Conservation (phyloP, 2,888 invertebrate genomes). For the Thymelicus lineola region DNA sequence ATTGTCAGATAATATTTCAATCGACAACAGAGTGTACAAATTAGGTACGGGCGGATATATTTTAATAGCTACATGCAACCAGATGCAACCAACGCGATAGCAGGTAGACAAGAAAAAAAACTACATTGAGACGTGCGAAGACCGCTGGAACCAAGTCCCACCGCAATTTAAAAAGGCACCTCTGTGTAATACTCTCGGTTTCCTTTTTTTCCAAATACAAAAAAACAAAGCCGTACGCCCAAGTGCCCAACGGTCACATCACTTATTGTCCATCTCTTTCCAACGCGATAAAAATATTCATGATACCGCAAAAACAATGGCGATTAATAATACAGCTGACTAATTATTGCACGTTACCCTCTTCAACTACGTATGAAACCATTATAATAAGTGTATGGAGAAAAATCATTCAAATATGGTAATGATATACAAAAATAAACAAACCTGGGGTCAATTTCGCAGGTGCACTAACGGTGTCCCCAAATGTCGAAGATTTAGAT, state of each 20-base stretch:
- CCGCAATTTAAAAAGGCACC: constrained; percentile 13
- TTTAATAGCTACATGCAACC: not conserved
- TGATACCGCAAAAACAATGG: constrained; percentile 73
- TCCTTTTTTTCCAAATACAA: constrained; percentile 41
- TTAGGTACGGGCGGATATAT: constrained; percentile 9
- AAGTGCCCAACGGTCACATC: constrained; percentile 71
- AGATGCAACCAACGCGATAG: constrained; percentile 23
- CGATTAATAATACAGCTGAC: constrained; percentile 71
- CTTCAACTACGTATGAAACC: not conserved
- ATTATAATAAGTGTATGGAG: not conserved
- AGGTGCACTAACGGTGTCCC: constrained; percentile 90
- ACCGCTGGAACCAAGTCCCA: constrained; percentile 1
- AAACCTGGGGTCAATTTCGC: constrained; percentile 95
- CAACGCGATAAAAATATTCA: constrained; percentile 77
- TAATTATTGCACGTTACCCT: constrained; percentile 37
- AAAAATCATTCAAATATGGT: constrained; percentile 16
- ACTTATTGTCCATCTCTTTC: constrained; percentile 70
- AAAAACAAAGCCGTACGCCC: constrained; percentile 66
- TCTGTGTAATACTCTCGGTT: constrained; percentile 6
- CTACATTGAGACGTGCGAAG: constrained; percentile 27
- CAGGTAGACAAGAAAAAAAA: constrained; percentile 36
- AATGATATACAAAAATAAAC: constrained; percentile 55
- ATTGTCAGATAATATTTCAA: not conserved
- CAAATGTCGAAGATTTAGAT: constrained; percentile 91
- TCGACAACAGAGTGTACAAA: not conserved